Evolutionary conservation across 2,888 invertebrate genomes (phyloP).

Genomic region (Smittia sp.): DNA sequence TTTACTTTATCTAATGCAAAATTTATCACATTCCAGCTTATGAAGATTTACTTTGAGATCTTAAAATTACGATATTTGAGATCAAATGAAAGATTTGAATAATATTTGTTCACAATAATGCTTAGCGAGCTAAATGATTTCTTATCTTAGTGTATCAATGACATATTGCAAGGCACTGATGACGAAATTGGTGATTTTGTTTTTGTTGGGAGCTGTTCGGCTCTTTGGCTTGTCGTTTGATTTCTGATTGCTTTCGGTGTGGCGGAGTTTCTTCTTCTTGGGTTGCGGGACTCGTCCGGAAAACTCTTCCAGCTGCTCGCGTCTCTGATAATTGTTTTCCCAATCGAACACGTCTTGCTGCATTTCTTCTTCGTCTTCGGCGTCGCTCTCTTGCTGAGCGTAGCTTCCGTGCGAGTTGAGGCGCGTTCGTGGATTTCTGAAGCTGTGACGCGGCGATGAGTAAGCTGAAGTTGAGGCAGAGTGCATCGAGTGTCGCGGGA

Average conservation of each 20-base stretch:
- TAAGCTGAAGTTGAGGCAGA: slow-evolving; percentile 17
- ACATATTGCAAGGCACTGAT: slow-evolving; percentile 39
- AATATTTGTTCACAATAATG: slow-evolving; percentile 4
- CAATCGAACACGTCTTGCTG: background rate
- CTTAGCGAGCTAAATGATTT: background rate
- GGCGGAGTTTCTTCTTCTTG: background rate
- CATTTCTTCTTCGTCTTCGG: background rate
- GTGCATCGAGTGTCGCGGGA: slow-evolving; percentile 3
- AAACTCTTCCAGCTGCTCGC: slow-evolving; percentile 8
- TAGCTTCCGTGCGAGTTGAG: slow-evolving; percentile 10
- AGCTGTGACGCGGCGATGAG: slow-evolving; percentile 33
- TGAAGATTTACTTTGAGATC: slow-evolving; percentile 33
- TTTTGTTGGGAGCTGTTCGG: background rate
- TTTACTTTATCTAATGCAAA: background rate
- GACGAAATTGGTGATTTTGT: slow-evolving; percentile 28
- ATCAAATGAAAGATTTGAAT: slow-evolving; percentile 29
- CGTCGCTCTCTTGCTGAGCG: background rate
- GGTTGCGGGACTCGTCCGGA: slow-evolving; percentile 13
- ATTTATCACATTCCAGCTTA: slow-evolving; percentile 39
- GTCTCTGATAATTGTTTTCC: background rate
- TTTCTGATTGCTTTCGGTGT: slow-evolving; percentile 11
- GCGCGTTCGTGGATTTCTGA: slow-evolving; percentile 15
- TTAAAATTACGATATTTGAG: slow-evolving; percentile 29
- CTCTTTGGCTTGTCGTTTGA: slow-evolving; percentile 7
- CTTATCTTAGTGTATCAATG: slow-evolving; percentile 34